Conservation (phyloP, 1,140 invertebrate species). For the Helicorthomorpha holstii region DNA sequence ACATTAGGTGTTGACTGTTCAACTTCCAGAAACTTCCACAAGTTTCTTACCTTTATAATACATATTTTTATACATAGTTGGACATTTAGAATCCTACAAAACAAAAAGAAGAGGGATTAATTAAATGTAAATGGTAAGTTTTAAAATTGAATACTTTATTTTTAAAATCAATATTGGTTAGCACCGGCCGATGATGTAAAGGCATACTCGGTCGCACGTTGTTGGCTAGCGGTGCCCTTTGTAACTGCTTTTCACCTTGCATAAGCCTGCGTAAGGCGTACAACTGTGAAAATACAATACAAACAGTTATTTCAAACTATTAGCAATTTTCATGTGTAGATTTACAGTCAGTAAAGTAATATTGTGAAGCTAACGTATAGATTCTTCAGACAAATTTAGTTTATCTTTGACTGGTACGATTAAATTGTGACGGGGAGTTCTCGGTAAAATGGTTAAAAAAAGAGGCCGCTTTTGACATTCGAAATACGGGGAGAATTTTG, state of each 20-base stretch:
- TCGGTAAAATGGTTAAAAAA: too few species aligned
- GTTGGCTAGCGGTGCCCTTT: constrained; percentile 77
- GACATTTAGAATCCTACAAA: constrained; percentile 50
- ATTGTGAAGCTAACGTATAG: background rate
- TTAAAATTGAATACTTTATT: constrained; percentile 32
- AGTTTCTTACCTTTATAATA: constrained; percentile 68
- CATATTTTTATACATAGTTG: constrained; percentile 69
- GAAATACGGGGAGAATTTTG: too few species aligned
- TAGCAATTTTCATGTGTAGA: background rate
- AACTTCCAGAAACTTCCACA: too few species aligned
- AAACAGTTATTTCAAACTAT: constrained; percentile 3
- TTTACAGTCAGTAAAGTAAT: constrained; percentile 19
- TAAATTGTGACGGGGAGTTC: too few species aligned
- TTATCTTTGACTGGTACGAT: too few species aligned
- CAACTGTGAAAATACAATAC: constrained; percentile 39
- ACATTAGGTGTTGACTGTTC: too few species aligned
- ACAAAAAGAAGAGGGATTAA: background rate
- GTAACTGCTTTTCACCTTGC: constrained; percentile 65
- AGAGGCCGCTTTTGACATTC: too few species aligned
- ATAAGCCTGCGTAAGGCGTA: constrained; percentile 60
- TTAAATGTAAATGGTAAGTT: constrained; percentile 1
- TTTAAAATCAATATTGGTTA: constrained; percentile 90
- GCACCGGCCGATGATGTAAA: constrained; percentile 70
- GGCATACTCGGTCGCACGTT: constrained; percentile 80
- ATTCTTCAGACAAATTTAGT: background rate